Percentiles rank a stretch among this genome's conserved stretches.
Evolutionary conservation across 2,797 vertebrate genomes (phyloP).

Genomic region (Sebastes taczanowskii): DNA sequence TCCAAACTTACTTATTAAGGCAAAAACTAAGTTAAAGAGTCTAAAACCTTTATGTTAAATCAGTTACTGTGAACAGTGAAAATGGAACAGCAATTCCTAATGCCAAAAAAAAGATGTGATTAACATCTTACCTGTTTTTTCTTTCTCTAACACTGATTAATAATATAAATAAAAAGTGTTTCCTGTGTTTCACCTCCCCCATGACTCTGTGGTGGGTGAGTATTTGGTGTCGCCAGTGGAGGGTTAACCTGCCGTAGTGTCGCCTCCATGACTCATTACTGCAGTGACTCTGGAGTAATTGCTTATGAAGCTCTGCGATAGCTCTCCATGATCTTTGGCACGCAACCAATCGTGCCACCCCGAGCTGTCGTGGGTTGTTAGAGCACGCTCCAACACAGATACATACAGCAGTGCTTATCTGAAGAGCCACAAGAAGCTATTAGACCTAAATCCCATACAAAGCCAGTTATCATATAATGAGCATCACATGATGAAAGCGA

Average conservation of each 20-base stretch:
- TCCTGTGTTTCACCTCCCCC: background rate
- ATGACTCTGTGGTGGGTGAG: background rate
- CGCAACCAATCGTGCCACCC: slow-evolving; percentile 42
- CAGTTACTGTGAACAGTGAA: background rate
- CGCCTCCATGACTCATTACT: slow-evolving; percentile 55
- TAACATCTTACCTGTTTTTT: background rate
- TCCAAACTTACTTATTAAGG: background rate
- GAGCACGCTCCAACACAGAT: slow-evolving; percentile 15
- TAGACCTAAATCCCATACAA: slow-evolving; percentile 7
- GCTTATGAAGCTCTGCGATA: slow-evolving; percentile 45
- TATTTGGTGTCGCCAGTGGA: background rate
- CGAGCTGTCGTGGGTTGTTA: slow-evolving; percentile 39
- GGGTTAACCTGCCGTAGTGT: background rate
- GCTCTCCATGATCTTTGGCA: slow-evolving; percentile 53
- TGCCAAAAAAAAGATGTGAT: background rate
- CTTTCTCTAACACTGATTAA: background rate
- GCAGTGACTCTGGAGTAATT: slow-evolving; percentile 54
- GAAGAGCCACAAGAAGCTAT: slow-evolving; percentile 24
- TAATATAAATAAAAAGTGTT: background rate
- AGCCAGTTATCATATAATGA: slow-evolving; percentile 2
- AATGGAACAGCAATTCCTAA: background rate
- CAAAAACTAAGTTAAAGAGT: background rate
- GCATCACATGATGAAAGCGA: background rate
- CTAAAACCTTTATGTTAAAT: background rate
- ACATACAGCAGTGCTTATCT: slow-evolving; percentile 23